Base-by-base conservation (phyloP, 2,797 vertebrate species). In the Tapera naevia region DNA sequence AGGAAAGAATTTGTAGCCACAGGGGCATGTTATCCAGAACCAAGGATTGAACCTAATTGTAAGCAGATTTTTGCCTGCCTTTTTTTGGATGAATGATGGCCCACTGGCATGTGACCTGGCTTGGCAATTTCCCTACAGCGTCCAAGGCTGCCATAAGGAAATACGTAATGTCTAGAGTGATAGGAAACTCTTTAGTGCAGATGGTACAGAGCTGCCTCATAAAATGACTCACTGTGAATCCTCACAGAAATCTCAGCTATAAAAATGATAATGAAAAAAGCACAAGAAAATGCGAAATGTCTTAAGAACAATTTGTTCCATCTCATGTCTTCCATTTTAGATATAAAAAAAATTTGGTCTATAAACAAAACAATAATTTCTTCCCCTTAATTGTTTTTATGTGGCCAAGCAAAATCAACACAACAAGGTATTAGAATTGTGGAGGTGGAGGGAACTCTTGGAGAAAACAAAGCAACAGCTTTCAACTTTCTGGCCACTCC, bases 191-290 rank as follows among this genome's bases (percentile, higher is more conserved):
- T 97, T 97, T 51, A 97, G 87, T 78, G 94, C 98, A 98, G 97
- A 98, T 98, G 98, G 97, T 97, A 97, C 95, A 95, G 97, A 96
- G 86, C 93, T 95, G 96, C 93, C 97, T 98, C 97, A 95, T 98
- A 98, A 98, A 98, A 97, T 98, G 97, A 98, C 96, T 98, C 97
- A 97, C 87, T 95, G 96, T 95, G 97, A 98, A 97, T 98, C 97
- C 95, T 98, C 95, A 95, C 95, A 89, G 96, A 98, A 98, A 97
- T 95, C 94, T 96, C 93, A 46, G 75, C 98, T 97, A 97, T 98
- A 98, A 98, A 98, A 98, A 96, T 96, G 92, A 97, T 98, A 98
- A 98, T 98, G 98, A 96, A 97, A 98, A 98, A 98, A 98, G 96
- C 97, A 98, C 95, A 97, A 97, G 96, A 97, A 97, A 97, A 94